These are phyloP conservation scores for Patella ulyssiponensis DNA, from an alignment of 2,888 invertebrate genomes.

Conservation along the genomic window DNA sequence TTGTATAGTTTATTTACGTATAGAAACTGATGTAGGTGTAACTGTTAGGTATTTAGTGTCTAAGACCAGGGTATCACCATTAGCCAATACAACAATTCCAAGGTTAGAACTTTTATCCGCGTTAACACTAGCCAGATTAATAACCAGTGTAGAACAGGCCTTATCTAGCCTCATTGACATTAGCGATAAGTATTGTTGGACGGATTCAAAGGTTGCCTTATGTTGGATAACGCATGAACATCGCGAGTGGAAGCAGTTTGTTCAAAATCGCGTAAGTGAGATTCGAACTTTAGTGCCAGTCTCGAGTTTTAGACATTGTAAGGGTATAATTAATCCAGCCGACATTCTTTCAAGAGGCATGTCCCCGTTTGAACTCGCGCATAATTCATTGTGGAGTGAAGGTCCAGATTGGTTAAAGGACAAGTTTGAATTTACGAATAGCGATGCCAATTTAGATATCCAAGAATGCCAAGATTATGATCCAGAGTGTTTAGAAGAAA, in stretches of 20 bases:
- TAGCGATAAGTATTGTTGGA: neutral
- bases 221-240: slow-evolving; percentile 1
- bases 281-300: neutral
- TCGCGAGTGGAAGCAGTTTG: neutral
- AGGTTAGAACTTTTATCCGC: slow-evolving; percentile 7
- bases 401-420: neutral
- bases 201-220: neutral
- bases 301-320: slow-evolving; percentile 2
- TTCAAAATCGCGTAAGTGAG: neutral
- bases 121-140: neutral
- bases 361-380: neutral
- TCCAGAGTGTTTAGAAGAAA: neutral
- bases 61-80: neutral
- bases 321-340: neutral
- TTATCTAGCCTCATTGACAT: neutral
- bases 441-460: neutral
- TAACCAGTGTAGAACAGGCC: neutral
- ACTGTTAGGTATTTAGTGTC: neutral
- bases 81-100: neutral
- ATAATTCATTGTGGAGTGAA: neutral
- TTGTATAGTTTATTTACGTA: neutral
- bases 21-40: neutral
- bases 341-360: slow-evolving; percentile 7
- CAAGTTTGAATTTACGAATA: neutral
- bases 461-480: neutral